A percentile compares a stretch with the other conserved stretches of the same genome.
Evolutionary conservation across 2,888 invertebrate species (phyloP).

Genomic region (Aquatica leii): DNA sequence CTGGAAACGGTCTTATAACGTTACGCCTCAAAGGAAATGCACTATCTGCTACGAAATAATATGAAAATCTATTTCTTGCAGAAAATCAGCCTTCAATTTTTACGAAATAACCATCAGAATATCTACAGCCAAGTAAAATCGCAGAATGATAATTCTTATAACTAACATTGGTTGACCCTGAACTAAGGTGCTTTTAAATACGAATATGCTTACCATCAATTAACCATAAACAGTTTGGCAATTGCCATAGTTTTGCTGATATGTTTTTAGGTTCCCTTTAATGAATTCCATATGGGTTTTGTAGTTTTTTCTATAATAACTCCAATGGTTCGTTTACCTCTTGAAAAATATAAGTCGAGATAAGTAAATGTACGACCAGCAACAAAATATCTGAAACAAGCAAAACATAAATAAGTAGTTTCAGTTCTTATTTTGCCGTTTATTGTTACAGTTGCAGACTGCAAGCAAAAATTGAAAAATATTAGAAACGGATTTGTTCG

Average conservation of each 20-base stretch:
- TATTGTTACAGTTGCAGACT: no score
- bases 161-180: slow-evolving; percentile 20
- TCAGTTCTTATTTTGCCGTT: no score
- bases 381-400: slow-evolving; percentile 3
- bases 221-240: no score
- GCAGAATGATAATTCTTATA: slow-evolving; percentile 20
- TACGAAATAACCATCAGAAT: slow-evolving; percentile 34
- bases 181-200: no score
- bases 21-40: slow-evolving; percentile 9
- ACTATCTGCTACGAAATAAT: slow-evolving; percentile 13
- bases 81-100: slow-evolving; percentile 40
- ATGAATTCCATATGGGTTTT: slow-evolving; percentile 17
- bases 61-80: slow-evolving; percentile 37
- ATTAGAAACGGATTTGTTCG: not conserved
- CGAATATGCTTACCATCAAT: no score
- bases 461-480: not conserved
- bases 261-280: slow-evolving; percentile 23
- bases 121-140: slow-evolving; percentile 14
- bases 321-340: not conserved
- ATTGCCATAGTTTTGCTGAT: no score
- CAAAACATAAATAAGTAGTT: not conserved
- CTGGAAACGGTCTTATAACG: not conserved
- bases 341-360: not conserved
- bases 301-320: slow-evolving; percentile 8
- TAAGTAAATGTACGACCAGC: not conserved